Percentiles rank a stretch among this genome's conserved stretches.
Conservation (phyloP, 2,113 vertebrate species). For the Capra hircus region DNA sequence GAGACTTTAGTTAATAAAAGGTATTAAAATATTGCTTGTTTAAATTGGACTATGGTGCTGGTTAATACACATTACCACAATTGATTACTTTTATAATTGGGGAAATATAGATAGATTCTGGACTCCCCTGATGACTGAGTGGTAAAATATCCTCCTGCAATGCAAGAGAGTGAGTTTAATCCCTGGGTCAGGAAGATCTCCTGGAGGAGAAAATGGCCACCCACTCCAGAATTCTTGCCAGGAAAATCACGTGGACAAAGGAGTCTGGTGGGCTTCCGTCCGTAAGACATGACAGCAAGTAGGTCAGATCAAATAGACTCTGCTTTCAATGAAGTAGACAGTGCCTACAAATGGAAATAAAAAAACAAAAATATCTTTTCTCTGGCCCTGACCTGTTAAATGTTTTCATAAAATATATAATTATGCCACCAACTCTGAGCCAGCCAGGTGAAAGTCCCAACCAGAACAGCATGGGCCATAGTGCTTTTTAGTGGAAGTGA, state of each 20-base stretch:
- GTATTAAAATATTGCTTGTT: background rate
- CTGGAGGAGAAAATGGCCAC: background rate
- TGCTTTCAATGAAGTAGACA: background rate
- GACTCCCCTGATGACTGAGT: background rate
- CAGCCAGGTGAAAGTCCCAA: background rate
- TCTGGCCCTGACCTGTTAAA: background rate
- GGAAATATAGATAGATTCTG: background rate
- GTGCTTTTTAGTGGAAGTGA: constrained; percentile 36
- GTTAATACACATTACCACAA: background rate
- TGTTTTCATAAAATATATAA: constrained; percentile 10
- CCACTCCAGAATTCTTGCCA: background rate
- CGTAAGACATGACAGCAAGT: background rate
- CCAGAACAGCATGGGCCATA: background rate
- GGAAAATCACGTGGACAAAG: background rate
- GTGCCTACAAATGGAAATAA: background rate
- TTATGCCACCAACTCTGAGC: background rate
- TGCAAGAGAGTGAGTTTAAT: background rate
- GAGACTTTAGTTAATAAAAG: background rate
- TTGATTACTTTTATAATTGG: background rate
- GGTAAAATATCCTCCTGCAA: background rate
- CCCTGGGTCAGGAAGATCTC: background rate
- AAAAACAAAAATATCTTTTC: constrained; percentile 10
- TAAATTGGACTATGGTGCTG: background rate
- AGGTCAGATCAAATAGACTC: background rate
- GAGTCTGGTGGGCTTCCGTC: background rate